Evolutionary conservation across 2,113 vertebrate species (phyloP), one percentile per base, ranked within the genome.

Genomic region (Alligator mississippiensis): DNA sequence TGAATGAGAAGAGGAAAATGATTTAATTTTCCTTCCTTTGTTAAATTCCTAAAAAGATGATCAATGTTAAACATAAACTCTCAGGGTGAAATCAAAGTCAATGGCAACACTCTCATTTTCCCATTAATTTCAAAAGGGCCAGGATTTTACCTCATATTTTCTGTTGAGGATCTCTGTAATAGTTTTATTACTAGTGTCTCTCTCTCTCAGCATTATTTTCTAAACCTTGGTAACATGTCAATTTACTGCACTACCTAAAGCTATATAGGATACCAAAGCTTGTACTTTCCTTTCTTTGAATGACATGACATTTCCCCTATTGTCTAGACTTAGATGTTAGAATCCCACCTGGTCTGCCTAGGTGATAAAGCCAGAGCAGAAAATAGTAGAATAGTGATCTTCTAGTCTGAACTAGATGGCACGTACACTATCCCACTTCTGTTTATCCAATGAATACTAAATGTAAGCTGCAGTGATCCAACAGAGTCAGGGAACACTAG

Each of bases 281-380:
- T 75, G 15, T 55, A 75, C 2, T 25, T 86, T 38, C 25, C 30
- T 34, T 61, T 57, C 5, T 86, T 18, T 63, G 55, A 30, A 16
- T 38, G 11, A n/a, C 11, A 27, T 27, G 1, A 1, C 55, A 54
- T 34, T 77, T 82, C 7, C 74, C 38, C 22, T 80, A 3, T 54
- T 61, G 11, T 47, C 34, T 16, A 77, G 9, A 54, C 7, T 82
- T 11, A 34, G 30, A 11, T n/a, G 5, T 3, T 64, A 12, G 66
- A 60, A 3, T 1, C 9, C 55, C 59, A 70, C 77, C 6, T 8
- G 16, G 1, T 18, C 2, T 61, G 25, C 2, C 8, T 47, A 27
- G 25, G 27, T 86, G 30, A 80, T 57, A 11, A 28, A 76, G 88
- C 68, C 18, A 77, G 72, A 38, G 79, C 21, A 30, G 58, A 15